phyloP scores from a whole-genome alignment of 1,140 invertebrate species.

The Augochlora pura region DNA sequence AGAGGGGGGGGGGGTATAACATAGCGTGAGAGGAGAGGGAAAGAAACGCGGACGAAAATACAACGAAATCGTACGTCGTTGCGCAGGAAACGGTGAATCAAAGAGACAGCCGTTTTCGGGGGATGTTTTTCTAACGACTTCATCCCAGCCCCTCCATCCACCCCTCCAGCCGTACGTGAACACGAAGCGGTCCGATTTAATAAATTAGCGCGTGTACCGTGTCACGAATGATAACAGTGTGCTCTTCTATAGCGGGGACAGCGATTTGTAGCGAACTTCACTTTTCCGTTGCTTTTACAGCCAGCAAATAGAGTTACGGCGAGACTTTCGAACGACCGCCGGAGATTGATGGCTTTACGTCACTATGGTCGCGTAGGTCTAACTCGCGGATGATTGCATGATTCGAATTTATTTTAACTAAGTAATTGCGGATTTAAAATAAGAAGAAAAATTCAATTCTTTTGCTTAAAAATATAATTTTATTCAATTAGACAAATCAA shows the following conservation, averaged over 20 bases:
- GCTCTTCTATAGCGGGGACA: too few relatives aligned
- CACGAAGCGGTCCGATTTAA: slow-evolving; percentile 1
- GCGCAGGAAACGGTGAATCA: slow-evolving; percentile 75
- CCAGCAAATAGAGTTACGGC: neutral
- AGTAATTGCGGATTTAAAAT: too few relatives aligned
- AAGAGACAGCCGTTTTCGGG: slow-evolving; percentile 68
- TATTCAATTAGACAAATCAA: too few relatives aligned
- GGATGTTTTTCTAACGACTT: slow-evolving; percentile 64
- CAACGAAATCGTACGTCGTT: slow-evolving; percentile 52
- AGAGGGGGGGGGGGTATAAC: neutral
- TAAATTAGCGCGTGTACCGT: slow-evolving; percentile 15
- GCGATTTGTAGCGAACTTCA: neutral
- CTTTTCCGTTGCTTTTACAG: neutral
- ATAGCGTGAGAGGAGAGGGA: slow-evolving; percentile 23
- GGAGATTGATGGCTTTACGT: too few relatives aligned
- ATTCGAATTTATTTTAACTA: too few relatives aligned
- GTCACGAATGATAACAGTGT: slow-evolving; percentile 1
- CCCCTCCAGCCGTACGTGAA: neutral
- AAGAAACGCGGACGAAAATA: slow-evolving; percentile 69
- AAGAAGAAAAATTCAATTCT: too few relatives aligned
- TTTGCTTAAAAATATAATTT: too few relatives aligned
- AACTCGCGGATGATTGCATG: too few relatives aligned
- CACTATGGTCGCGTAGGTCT: too few relatives aligned
- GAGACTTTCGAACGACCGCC: too few relatives aligned
- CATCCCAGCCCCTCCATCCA: slow-evolving; percentile 38